Percentiles rank a stretch among this genome's conserved stretches.
phyloP scores from a whole-genome alignment of 37 sponge, comb jelly and placozoan species.

The Lycopodina hypogea region DNA sequence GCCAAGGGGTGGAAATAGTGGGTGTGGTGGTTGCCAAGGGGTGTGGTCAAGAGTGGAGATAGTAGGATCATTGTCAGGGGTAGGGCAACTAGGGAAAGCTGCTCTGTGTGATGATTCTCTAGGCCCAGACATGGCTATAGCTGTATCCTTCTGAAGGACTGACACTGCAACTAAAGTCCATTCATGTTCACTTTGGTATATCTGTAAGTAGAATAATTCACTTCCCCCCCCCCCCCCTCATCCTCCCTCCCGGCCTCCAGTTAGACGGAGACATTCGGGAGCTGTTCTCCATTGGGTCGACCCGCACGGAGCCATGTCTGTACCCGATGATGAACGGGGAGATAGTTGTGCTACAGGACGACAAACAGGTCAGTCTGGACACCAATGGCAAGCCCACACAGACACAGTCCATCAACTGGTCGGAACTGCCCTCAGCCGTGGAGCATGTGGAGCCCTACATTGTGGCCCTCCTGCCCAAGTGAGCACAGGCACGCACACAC shows the following conservation, averaged over 20 bases:
- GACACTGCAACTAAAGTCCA: too few relatives aligned
- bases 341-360: conserved; percentile 48
- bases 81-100: too few relatives aligned
- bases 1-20: too few relatives aligned
- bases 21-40: too few relatives aligned
- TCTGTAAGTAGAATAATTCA: conserved; percentile 26
- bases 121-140: too few relatives aligned
- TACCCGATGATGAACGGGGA: conserved; percentile 36
- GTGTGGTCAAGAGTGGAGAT: too few relatives aligned
- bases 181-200: too few relatives aligned
- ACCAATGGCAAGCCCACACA: conserved; percentile 40
- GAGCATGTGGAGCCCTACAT: conserved; percentile 46
- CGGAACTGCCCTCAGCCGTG: conserved; percentile 20
- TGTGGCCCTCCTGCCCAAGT: conserved; percentile 39
- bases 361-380: conserved; percentile 46
- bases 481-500: neutral
- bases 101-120: too few relatives aligned
- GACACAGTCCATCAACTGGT: conserved; percentile 22
- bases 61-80: too few relatives aligned
- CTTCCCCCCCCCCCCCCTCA: too few relatives aligned
- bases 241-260: conserved; percentile 3
- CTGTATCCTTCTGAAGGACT: too few relatives aligned
- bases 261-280: conserved; percentile 50
- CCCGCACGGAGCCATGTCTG: conserved; percentile 47
- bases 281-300: conserved; percentile 56